Base-by-base conservation (phyloP, 2,888 invertebrate species). In the Macrosoma leucophasiata region DNA sequence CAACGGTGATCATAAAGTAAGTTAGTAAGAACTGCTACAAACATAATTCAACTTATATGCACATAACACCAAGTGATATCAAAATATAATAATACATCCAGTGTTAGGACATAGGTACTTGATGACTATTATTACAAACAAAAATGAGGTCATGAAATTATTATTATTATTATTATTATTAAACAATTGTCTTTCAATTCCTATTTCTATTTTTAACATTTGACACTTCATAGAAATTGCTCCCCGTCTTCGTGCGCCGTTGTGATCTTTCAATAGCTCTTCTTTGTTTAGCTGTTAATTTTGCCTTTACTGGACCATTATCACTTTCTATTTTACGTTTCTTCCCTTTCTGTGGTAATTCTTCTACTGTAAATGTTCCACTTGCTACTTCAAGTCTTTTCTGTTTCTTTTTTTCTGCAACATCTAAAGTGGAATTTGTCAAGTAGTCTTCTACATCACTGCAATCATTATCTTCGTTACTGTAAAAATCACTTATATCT, bases 141-240 rank as follows among this genome's bases (percentile, higher is more conserved):
- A n/a, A n/a, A n/a, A n/a, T n/a, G n/a, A n/a, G n/a, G n/a, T n/a
- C n/a, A n/a, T n/a, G n/a, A n/a, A n/a, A n/a, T 9, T 13, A 9
- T 28, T 4, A 21, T 11, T 27, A 30, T 22, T 19, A 14, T 15
- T 14, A 4, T 17, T 2, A 17, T 13, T 4, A 23, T 43, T 48
- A 55, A 11, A 46, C 31, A 38, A 52, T 51, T 51, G 73, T 86
- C 53, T 88, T 92, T 62, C 90, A 91, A 62, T 88, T 88, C 45
- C 92, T 89, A 75, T 93, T 94, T 50, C 91, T 89, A 71, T 95
- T 95, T 68, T 95, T 95, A 31, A 95, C 95, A 84, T 96, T 95
- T 6, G 92, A 86, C 15, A 91, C 89, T 86, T 94, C 94, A 70
- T 95, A 95, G 65, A 95, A 95, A 74, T 95, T 93, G 67, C 92